phyloP scores from a whole-genome alignment of 2,888 invertebrate species.

The Rhaphigaster nebulosa region DNA sequence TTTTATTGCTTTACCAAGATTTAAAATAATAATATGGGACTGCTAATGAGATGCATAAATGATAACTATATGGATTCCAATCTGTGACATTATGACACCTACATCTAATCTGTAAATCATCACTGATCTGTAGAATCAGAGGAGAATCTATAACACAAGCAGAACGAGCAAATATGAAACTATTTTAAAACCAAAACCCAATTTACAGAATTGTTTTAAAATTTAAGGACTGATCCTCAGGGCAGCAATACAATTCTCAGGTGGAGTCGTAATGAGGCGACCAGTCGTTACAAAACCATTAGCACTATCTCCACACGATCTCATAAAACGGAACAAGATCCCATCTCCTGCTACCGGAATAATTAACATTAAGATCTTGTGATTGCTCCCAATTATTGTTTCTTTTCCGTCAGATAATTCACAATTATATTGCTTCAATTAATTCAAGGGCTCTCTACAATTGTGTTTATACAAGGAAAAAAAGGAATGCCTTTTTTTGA shows the following conservation, averaged over 20 bases:
- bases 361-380: background rate
- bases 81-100: no score
- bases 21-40: no score
- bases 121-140: no score
- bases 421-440: background rate
- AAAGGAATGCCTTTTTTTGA: background rate
- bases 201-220: background rate
- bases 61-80: no score
- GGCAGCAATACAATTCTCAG: background rate
- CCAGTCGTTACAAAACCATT: slow-evolving; percentile 34
- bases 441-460: background rate
- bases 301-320: background rate
- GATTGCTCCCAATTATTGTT: background rate
- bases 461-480: background rate
- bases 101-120: no score
- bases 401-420: background rate
- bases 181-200: background rate
- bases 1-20: no score
- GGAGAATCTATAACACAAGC: no score
- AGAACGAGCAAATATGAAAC: background rate
- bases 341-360: background rate
- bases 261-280: background rate
- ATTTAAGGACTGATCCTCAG: background rate
- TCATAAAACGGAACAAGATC: background rate
- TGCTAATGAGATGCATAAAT: no score